A percentile compares a stretch with the other conserved stretches of the same genome.
Evolutionary conservation across 2,797 vertebrate species (phyloP).

Genomic region (Falco biarmicus): DNA sequence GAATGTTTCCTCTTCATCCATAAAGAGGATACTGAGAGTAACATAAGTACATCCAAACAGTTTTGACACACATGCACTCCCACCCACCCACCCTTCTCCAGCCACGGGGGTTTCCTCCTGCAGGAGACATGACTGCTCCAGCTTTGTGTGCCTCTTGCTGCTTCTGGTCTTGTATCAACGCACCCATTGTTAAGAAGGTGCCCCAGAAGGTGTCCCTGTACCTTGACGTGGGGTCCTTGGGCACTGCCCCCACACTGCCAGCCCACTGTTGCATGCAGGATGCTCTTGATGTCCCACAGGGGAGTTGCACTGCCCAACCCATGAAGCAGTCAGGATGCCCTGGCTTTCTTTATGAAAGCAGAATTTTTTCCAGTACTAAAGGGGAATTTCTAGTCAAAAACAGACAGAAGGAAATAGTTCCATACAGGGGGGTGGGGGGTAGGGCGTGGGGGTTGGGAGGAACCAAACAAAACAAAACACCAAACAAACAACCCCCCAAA

Average conservation of each 20-base stretch:
- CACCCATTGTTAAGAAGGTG: fast-evolving
- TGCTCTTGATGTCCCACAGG: fast-evolving
- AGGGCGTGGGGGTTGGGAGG: too few species aligned
- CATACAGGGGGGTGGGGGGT: too few species aligned
- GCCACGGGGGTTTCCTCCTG: background rate
- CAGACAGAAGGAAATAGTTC: background rate
- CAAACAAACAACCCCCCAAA: too few species aligned
- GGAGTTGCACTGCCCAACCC: background rate
- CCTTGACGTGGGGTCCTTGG: fast-evolving
- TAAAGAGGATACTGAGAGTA: background rate
- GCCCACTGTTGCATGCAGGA: background rate
- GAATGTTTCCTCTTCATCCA: background rate
- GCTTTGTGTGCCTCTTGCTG: background rate
- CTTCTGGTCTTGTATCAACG: background rate
- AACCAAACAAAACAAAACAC: background rate
- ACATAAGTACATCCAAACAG: background rate
- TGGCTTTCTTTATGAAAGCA: background rate
- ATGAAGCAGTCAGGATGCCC: fast-evolving
- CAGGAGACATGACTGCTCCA: background rate
- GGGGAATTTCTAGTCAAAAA: background rate
- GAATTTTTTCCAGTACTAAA: background rate
- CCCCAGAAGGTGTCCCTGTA: background rate
- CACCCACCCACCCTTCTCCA: background rate
- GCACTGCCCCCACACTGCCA: fast-evolving
- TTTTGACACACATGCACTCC: background rate